phyloP scores from a whole-genome alignment of 2,888 invertebrate genomes.

The Cheilosia vulpina region DNA sequence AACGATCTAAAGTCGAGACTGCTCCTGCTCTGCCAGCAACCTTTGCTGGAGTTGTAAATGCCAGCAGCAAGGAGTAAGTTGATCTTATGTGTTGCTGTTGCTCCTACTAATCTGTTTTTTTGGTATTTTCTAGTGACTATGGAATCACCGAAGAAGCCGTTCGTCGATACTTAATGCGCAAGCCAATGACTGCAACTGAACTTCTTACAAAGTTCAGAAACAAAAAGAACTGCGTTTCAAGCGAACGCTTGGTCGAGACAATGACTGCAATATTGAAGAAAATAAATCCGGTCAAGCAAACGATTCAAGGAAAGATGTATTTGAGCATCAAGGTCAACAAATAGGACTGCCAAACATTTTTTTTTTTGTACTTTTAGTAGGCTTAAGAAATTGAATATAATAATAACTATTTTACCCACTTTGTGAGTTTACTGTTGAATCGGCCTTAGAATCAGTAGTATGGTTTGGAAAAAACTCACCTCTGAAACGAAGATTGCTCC shows the following conservation, averaged over 20 bases:
- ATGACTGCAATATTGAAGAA: constrained; percentile 97
- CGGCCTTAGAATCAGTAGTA: no score
- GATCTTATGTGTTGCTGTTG: constrained; percentile 27
- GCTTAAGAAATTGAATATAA: constrained; percentile 20
- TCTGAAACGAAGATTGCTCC: no score
- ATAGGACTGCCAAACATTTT: constrained; percentile 48
- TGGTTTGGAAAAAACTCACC: no score
- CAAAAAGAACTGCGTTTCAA: constrained; percentile 95
- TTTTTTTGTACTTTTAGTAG: neutral
- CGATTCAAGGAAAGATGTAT: constrained; percentile 97
- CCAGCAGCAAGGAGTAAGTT: constrained; percentile 82
- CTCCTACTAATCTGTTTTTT: neutral
- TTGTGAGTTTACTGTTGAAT: neutral
- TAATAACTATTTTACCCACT: constrained; percentile 1
- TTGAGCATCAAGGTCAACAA: constrained; percentile 89
- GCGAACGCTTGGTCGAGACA: constrained; percentile 95
- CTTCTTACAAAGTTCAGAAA: constrained; percentile 97
- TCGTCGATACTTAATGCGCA: constrained; percentile 95
- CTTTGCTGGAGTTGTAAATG: constrained; percentile 82
- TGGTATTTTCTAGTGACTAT: constrained; percentile 87
- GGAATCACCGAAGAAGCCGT: constrained; percentile 98
- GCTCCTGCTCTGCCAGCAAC: constrained; percentile 81
- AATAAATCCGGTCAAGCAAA: constrained; percentile 96
- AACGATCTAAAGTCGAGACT: constrained; percentile 80
- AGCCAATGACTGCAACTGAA: constrained; percentile 99